Evolutionary conservation across 2,888 invertebrate genomes (phyloP).

Genomic region (Linnaemya tessellans): DNA sequence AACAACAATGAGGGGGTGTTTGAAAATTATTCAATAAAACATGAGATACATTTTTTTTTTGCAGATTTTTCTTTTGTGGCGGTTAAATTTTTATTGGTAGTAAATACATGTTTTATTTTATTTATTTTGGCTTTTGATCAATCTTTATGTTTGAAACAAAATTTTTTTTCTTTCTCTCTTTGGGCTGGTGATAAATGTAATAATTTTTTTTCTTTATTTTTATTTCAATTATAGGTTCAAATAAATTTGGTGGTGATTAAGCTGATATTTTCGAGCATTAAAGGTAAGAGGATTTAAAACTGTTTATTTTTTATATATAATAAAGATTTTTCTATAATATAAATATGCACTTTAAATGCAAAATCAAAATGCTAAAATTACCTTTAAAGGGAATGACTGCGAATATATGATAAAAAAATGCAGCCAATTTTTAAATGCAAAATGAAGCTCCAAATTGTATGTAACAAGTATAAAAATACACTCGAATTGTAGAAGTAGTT

Average conservation of each 20-base stretch:
- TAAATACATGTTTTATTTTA: slow-evolving; percentile 52
- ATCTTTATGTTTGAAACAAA: not conserved
- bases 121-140: slow-evolving; percentile 31
- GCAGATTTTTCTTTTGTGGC: slow-evolving; percentile 42
- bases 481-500: too few species aligned
- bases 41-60: slow-evolving; percentile 22
- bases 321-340: too few species aligned
- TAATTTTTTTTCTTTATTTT: slow-evolving; percentile 9
- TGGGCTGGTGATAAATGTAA: slow-evolving; percentile 9
- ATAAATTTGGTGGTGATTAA: not conserved
- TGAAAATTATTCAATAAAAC: slow-evolving; percentile 67
- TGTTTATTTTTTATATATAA: not conserved
- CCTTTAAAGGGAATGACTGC: too few species aligned
- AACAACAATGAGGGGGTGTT: slow-evolving; percentile 61
- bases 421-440: too few species aligned
- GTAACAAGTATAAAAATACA: too few species aligned
- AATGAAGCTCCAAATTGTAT: too few species aligned
- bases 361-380: too few species aligned
- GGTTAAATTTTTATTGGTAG: slow-evolving; percentile 38
- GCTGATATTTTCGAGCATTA: not conserved
- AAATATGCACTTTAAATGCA: too few species aligned
- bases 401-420: too few species aligned
- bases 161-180: not conserved
- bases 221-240: slow-evolving; percentile 31
- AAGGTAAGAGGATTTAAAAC: not conserved